Percentiles rank a stretch among this genome's conserved stretches.
These are phyloP conservation scores for Lacerta bilineata DNA, from an alignment of 2,797 vertebrate genomes.

Conservation along the genomic window DNA sequence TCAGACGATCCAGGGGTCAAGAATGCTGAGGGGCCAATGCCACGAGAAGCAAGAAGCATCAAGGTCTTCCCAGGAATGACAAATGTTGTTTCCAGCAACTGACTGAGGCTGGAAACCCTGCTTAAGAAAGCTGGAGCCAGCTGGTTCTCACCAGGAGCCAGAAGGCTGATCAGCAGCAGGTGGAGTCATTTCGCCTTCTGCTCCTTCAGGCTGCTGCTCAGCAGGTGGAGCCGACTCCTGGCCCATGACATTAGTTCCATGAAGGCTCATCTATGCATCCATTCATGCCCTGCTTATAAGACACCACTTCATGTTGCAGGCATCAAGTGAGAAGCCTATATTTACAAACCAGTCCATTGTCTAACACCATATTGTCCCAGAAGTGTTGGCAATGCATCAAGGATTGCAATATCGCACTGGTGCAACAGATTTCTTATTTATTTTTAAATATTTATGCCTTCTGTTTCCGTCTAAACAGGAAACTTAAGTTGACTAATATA, in stretches of 20 bases:
- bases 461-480: slow-evolving; percentile 26
- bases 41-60: no score
- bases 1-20: no score
- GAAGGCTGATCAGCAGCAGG: no score
- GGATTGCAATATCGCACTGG: background rate
- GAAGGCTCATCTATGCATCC: background rate
- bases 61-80: no score
- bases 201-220: no score
- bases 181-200: no score
- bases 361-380: background rate
- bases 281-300: background rate
- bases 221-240: no score
- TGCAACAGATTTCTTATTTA: slow-evolving; percentile 6
- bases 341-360: background rate
- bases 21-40: no score
- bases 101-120: no score
- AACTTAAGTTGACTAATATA: slow-evolving; percentile 35
- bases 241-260: background rate
- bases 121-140: no score
- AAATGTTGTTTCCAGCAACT: no score
- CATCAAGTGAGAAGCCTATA: background rate
- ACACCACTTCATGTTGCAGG: background rate
- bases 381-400: background rate
- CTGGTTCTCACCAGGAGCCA: no score
- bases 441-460: slow-evolving; percentile 40